A percentile compares a stretch with the other conserved stretches of the same genome.
Conservation (phyloP, 2,113 vertebrate species). For the Ceuthmochares aereus region DNA sequence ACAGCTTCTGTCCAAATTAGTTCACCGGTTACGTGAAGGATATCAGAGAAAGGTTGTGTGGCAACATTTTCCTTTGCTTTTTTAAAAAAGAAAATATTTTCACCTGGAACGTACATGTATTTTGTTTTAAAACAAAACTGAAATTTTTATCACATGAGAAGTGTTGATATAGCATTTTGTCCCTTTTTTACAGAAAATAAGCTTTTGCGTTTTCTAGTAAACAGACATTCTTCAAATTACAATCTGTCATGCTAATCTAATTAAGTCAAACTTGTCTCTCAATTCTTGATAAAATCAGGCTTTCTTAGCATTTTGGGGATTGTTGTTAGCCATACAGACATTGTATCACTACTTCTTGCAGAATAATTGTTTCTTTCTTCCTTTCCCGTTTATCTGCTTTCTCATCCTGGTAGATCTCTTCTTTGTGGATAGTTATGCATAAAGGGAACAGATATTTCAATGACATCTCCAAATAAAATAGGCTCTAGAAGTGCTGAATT, state of each 20-base stretch:
- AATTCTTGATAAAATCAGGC: neutral
- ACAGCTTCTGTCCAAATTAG: neutral
- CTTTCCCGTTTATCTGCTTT: neutral
- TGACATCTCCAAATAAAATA: neutral
- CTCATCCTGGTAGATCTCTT: neutral
- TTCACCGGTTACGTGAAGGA: neutral
- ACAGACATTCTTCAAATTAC: neutral
- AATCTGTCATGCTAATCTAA: neutral
- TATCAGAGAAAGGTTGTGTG: rapidly evolving
- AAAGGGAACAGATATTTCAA: neutral
- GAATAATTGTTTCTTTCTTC: neutral
- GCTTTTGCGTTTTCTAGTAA: neutral
- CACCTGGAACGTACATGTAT: neutral
- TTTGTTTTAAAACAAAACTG: neutral
- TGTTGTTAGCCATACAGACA: neutral
- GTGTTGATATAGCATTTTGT: neutral
- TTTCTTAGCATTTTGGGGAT: neutral
- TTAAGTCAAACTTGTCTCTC: neutral
- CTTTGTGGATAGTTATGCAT: neutral
- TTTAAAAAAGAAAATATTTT: neutral
- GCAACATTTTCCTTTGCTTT: neutral
- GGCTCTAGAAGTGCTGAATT: neutral
- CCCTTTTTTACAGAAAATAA: neutral
- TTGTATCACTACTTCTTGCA: neutral
- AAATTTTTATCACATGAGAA: neutral